Evolutionary conservation across 2,113 vertebrate species (phyloP).

Genomic region (Salminus brasiliensis): DNA sequence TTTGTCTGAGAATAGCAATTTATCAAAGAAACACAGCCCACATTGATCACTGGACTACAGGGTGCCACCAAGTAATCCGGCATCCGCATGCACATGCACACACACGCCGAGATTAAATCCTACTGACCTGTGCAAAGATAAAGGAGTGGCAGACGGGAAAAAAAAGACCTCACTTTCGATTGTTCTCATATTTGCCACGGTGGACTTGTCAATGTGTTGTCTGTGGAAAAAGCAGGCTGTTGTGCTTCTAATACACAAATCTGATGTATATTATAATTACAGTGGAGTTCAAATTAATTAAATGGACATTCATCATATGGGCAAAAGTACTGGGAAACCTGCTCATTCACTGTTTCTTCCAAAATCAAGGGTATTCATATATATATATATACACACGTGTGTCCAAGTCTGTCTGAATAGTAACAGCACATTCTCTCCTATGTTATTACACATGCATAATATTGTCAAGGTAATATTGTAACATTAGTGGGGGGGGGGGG

Average conservation of each 20-base stretch:
- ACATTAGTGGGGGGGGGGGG: too few species aligned
- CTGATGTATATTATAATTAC: not conserved
- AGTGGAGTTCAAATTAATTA: too few species aligned
- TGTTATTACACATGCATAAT: too few species aligned
- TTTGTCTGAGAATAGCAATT: slow-evolving; percentile 73
- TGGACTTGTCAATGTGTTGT: not conserved
- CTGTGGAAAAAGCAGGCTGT: not conserved
- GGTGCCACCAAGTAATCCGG: slow-evolving; percentile 59
- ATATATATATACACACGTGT: too few species aligned
- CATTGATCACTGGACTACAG: slow-evolving; percentile 63
- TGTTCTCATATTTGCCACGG: not conserved
- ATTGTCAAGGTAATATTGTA: too few species aligned
- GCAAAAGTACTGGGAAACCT: too few species aligned
- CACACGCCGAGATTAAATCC: slow-evolving; percentile 54
- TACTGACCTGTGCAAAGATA: slow-evolving; percentile 39
- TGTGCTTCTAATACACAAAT: not conserved
- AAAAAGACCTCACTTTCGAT: slow-evolving; percentile 35
- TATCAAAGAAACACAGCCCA: slow-evolving; percentile 68
- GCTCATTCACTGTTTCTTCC: too few species aligned
- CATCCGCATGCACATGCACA: slow-evolving; percentile 53
- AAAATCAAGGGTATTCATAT: too few species aligned
- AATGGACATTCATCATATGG: too few species aligned
- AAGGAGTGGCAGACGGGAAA: slow-evolving; percentile 31
- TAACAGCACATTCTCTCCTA: too few species aligned
- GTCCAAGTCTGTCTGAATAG: too few species aligned